Percentiles rank a stretch among this genome's conserved stretches.
These are phyloP conservation scores for Calypte anna DNA, from an alignment of 2,113 vertebrate species.

Conservation along the genomic window DNA sequence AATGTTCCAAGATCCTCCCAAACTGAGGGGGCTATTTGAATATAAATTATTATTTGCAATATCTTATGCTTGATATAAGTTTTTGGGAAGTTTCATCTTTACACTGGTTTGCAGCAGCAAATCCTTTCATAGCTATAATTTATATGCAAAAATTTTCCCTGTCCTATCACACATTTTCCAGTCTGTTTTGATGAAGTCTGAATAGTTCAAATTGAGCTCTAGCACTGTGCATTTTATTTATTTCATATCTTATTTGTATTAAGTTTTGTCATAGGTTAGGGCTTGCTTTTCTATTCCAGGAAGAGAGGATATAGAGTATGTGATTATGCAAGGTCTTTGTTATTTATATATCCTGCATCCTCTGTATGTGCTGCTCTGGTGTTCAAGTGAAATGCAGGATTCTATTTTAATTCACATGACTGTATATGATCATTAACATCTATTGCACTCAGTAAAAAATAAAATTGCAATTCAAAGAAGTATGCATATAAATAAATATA, in stretches of 20 bases:
- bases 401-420: conserved; percentile 68
- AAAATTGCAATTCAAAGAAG: conserved; percentile 47
- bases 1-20: conserved; percentile 2
- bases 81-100: conserved; percentile 63
- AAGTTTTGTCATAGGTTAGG: conserved; percentile 71
- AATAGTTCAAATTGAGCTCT: conserved; percentile 69
- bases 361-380: conserved; percentile 22
- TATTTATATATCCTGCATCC: conserved; percentile 72
- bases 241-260: conserved; percentile 70
- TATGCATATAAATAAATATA: conserved; percentile 63
- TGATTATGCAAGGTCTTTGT: conserved; percentile 74
- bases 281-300: conserved; percentile 64
- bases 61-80: conserved; percentile 55
- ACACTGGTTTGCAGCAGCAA: conserved; percentile 67
- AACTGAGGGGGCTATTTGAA: conserved; percentile 63
- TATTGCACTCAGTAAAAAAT: conserved; percentile 44
- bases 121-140: conserved; percentile 72
- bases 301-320: conserved; percentile 66
- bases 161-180: conserved; percentile 66
- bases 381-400: conserved; percentile 52
- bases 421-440: conserved; percentile 67
- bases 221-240: conserved; percentile 71
- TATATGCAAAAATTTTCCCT: conserved; percentile 74
- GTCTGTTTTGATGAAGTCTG: conserved; percentile 70
- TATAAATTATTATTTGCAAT: conserved; percentile 73